These are phyloP conservation scores for Meloidogyne hapla DNA, from an alignment of 1,140 invertebrate genomes.

Conservation along the genomic window DNA sequence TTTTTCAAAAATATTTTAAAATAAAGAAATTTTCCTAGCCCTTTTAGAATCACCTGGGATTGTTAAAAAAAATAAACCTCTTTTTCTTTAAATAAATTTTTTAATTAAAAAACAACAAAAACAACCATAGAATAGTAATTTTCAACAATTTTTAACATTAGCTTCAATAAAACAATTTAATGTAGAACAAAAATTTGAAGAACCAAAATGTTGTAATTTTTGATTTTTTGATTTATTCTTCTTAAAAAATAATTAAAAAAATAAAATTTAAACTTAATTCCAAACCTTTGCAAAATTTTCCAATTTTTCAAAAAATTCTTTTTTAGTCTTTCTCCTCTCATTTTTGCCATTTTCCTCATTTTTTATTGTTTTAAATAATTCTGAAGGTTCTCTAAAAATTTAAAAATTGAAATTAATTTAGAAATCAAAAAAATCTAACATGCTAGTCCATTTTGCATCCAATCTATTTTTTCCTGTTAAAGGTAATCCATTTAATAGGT, in stretches of 20 bases:
- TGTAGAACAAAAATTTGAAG: too few species aligned
- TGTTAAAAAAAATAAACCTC: too few species aligned
- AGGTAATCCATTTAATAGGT: constrained; percentile 15
- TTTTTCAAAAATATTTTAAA: too few species aligned
- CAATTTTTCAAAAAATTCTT: background rate
- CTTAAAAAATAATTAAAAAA: background rate
- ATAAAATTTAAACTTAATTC: background rate
- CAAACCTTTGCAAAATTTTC: background rate
- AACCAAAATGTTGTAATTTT: too few species aligned
- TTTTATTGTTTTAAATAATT: constrained; percentile 9
- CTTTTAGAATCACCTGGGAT: too few species aligned
- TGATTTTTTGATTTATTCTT: too few species aligned
- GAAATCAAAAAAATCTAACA: background rate
- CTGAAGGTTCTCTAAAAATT: background rate
- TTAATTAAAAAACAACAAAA: too few species aligned
- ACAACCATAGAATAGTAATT: too few species aligned
- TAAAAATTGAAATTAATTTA: background rate
- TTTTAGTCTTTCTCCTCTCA: background rate
- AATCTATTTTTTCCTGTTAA: constrained; percentile 1
- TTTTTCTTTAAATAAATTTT: too few species aligned
- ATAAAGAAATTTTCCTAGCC: too few species aligned
- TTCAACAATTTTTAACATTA: too few species aligned
- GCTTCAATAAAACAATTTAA: too few species aligned
- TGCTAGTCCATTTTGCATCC: constrained; percentile 18
- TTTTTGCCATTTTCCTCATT: constrained; percentile 7